Evolutionary conservation across 1,140 invertebrate genomes (phyloP), one percentile per base, ranked within the genome.

Genomic region (Pseudomyrmex dendroicus): DNA sequence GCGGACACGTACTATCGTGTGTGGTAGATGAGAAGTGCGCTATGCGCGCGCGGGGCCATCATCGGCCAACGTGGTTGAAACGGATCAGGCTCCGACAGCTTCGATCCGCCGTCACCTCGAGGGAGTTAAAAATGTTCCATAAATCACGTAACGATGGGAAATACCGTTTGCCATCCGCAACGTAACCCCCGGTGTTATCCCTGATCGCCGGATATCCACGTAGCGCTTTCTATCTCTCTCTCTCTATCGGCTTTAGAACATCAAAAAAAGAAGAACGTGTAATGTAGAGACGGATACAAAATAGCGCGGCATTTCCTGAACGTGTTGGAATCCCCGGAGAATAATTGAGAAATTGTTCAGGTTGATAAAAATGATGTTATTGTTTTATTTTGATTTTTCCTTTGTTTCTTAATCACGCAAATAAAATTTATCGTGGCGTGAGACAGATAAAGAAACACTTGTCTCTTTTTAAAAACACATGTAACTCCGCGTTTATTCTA

Each of bases 101-200:
- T 57, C 63, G 74, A 76, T 25, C 70, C 86, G 72, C 85, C 86
- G 85, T 89, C 86, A 86, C 89, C 89, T 73, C 86, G 74, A 73
- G 91, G 86, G 89, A 90, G 91, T 91, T 90, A 92, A 93, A 94
- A 93, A 90, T 89, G 90, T 83, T 88, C 87, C 89, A 92, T 92
- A 93, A 92, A 92, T 94, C 92, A 92, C 89, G 91, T 92, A 90
- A 91, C 88, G 89, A 90, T 90, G 90, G 89, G 88, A 91, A 92
- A 93, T 91, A 84, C 84, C 86, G 78, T 73, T 72, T 77, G 84
- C 86, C 86, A 87, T 90, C 86, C 84, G 85, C 85, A 63, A 77
- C 83, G 82, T 83, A 86, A 80, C 77, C 72, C 46, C 13, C 83
- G 59, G 50, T 48, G 74, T 57, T 64, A 52, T 20, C 17, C 61